phyloP scores from a whole-genome alignment of 2,888 invertebrate genomes.

The Cacoxenus indagator region DNA sequence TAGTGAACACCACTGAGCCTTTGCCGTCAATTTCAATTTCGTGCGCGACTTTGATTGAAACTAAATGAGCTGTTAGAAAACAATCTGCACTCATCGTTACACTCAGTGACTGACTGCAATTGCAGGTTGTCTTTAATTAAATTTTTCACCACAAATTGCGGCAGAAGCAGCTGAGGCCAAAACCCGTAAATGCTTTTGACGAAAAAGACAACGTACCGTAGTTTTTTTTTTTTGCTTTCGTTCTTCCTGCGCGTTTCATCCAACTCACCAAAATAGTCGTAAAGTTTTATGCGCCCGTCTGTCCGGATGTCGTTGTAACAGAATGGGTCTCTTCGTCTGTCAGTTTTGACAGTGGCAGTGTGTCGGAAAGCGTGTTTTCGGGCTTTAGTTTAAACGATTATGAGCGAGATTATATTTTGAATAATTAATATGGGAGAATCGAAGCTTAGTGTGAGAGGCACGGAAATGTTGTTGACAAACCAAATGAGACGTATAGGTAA shows the following conservation, averaged over 20 bases:
- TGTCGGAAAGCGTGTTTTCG: slow-evolving; percentile 24
- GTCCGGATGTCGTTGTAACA: slow-evolving; percentile 23
- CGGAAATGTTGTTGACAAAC: no score
- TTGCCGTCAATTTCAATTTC: slow-evolving; percentile 35
- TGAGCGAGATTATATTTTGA: slow-evolving; percentile 51
- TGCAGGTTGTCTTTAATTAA: slow-evolving; percentile 55
- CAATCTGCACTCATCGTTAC: neutral
- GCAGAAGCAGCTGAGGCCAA: slow-evolving; percentile 51
- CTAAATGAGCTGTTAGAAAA: slow-evolving; percentile 45
- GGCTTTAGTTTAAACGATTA: slow-evolving; percentile 49
- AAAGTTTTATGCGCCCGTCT: slow-evolving; percentile 51
- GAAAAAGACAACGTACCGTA: neutral
- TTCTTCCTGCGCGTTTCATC: neutral
- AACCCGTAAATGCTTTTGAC: slow-evolving; percentile 40
- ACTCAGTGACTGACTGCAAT: slow-evolving; percentile 17
- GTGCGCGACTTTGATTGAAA: slow-evolving; percentile 59
- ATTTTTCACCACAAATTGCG: slow-evolving; percentile 52
- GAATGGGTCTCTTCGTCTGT: slow-evolving; percentile 35
- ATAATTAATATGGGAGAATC: slow-evolving; percentile 52
- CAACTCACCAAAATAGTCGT: slow-evolving; percentile 35
- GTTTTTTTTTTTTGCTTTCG: neutral
- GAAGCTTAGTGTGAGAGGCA: no score
- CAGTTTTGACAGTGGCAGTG: slow-evolving; percentile 37
- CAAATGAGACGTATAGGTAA: no score
- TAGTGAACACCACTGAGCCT: slow-evolving; percentile 43